These are phyloP conservation scores for Pterophyllum scalare DNA, from an alignment of 2,113 vertebrate species.

Conservation along the genomic window DNA sequence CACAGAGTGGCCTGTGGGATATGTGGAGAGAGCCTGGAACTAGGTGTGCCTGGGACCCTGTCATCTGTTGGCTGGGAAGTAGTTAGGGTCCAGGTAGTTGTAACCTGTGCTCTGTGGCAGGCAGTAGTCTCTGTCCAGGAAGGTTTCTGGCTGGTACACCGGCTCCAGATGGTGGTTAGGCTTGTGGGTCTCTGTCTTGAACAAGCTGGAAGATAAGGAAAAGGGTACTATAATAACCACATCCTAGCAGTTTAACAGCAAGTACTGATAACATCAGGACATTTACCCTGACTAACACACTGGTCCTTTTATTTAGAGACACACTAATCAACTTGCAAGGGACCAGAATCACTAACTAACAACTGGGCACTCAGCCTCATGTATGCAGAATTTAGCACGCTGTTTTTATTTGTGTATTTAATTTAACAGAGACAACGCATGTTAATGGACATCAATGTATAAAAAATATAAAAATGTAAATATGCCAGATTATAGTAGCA, in stretches of 20 bases:
- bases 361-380: no score
- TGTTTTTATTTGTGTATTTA: no score
- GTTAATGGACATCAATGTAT: no score
- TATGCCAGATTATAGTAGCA: no score
- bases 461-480: no score
- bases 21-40: slow-evolving; percentile 70
- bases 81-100: slow-evolving; percentile 99
- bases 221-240: background rate
- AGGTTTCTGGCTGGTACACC: slow-evolving; percentile 90
- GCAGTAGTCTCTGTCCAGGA: slow-evolving; percentile 99
- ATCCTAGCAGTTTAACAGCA: background rate
- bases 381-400: no score
- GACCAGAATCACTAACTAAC: no score
- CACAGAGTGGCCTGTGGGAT: slow-evolving; percentile 77
- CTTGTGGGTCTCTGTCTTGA: slow-evolving; percentile 95
- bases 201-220: slow-evolving; percentile 80
- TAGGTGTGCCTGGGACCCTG: slow-evolving; percentile 78
- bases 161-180: slow-evolving; percentile 94
- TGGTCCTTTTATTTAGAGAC: no score
- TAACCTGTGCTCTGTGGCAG: slow-evolving; percentile 94
- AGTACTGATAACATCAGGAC: background rate
- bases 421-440: no score
- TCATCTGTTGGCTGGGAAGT: slow-evolving; percentile 99
- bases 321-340: no score
- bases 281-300: no score